These are phyloP conservation scores for Anguilla rostrata DNA, from an alignment of 2,113 vertebrate species.

Conservation along the genomic window DNA sequence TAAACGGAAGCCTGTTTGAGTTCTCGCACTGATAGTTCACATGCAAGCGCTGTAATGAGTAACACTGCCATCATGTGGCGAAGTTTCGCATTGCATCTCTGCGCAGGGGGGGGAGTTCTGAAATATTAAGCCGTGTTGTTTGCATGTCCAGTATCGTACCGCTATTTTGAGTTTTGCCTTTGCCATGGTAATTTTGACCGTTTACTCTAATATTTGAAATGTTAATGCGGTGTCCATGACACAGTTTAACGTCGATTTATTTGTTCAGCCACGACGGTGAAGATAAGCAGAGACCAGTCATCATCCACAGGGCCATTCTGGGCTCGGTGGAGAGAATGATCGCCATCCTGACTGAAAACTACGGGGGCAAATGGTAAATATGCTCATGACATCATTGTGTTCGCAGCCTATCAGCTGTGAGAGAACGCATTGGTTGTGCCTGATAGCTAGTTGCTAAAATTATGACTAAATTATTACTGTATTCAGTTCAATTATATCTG, in stretches of 20 bases:
- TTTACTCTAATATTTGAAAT: neutral
- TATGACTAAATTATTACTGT: neutral
- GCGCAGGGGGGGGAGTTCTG: neutral
- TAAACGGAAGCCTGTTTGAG: neutral
- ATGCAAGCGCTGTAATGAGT: neutral
- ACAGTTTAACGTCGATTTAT: neutral
- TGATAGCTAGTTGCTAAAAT: neutral
- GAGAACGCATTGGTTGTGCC: neutral
- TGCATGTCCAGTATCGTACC: too few species aligned
- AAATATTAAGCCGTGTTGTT: neutral
- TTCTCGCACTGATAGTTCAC: neutral
- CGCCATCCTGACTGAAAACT: slow-evolving; percentile 95
- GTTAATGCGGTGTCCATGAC: neutral
- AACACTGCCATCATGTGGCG: slow-evolving; percentile 38
- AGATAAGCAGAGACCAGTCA: slow-evolving; percentile 93
- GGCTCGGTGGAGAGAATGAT: slow-evolving; percentile 98
- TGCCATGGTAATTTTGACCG: too few species aligned
- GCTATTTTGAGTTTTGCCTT: too few species aligned
- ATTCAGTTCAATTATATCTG: too few species aligned
- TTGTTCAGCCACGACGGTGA: slow-evolving; percentile 85
- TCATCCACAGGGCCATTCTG: slow-evolving; percentile 94
- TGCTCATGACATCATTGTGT: neutral
- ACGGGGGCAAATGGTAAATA: slow-evolving; percentile 94
- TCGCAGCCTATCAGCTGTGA: neutral
- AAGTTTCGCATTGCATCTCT: neutral